Evolutionary conservation across 2,888 invertebrate genomes (phyloP), one percentile per base, ranked within the genome.

Genomic region (Diaphora mendica): DNA sequence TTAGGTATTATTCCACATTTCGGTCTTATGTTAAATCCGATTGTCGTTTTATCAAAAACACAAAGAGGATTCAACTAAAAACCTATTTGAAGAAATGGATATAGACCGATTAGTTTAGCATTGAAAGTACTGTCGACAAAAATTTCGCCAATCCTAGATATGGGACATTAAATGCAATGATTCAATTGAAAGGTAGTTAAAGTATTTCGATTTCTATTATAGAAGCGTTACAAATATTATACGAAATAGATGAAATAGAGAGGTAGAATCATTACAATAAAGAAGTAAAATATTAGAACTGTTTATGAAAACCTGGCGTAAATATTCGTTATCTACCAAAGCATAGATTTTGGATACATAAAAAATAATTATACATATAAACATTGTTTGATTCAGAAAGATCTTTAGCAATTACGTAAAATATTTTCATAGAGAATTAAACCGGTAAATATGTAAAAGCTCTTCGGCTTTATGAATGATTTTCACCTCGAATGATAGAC

Each of bases 101-200:
- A 64, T 15, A 33, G 70, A 15, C 44, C 64, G 30, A 51, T 65
- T 64, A 55, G 65, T 65, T 71, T 65, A 65, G 71, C 65, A 71
- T 71, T 11, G 30, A 71, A 55, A 71, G 35, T 65, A 39, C 26
- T n/a, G n/a, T 20, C 11, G 5, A 35, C 39, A 39, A 65, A 65
- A 71, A 71, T 55, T 69, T 65, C 13, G 39, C 44, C 35, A 65
- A 65, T 55, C 4, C 51, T n/a, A 26, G 30, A 65, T 65, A 48
- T 48, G 55, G 20, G 26, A 33, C 71, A 48, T 71, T 65, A 55
- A 71, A 55, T 23, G 55, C n/a, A n/a, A 65, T 55, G 65, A 3
- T 65, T 42, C n/a, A 44, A 65, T 39, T 44, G n/a, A 51, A 35
- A 62, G 11, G 20, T 26, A 35, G 35, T 33, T 48, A 64, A 48